Conservation (phyloP, 2,888 invertebrate species). For the Hydraecia micacea region DNA sequence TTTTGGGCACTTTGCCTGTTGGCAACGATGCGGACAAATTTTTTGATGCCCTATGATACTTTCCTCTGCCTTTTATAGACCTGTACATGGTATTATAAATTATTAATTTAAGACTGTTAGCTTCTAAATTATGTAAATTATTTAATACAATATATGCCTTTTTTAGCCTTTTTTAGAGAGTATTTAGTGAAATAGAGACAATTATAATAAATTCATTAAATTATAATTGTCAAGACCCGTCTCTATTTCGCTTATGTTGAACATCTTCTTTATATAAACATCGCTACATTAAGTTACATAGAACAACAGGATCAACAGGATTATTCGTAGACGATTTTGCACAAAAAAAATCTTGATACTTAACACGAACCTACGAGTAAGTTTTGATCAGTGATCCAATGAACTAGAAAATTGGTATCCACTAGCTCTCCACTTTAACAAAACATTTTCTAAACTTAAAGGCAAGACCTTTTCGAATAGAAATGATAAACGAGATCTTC, state of each 20-base stretch:
- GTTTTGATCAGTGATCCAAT: constrained; percentile 37
- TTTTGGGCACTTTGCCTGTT: background rate
- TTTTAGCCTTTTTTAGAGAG: background rate
- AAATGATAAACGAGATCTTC: constrained; percentile 28
- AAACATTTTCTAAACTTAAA: constrained; percentile 18
- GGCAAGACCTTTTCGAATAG: background rate
- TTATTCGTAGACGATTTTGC: background rate
- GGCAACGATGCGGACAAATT: background rate
- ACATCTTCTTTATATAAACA: too few relatives aligned
- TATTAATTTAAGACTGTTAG: background rate
- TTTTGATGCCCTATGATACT: background rate
- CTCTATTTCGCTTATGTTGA: too few relatives aligned
- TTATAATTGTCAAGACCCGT: too few relatives aligned
- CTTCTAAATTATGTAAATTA: background rate
- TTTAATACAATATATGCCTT: too few relatives aligned
- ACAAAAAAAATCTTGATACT: constrained; percentile 3
- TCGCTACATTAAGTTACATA: background rate
- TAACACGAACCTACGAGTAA: background rate
- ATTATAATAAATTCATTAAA: background rate
- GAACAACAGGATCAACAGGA: too few relatives aligned
- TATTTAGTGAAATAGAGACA: background rate
- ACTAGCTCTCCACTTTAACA: background rate
- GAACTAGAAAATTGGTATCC: constrained; percentile 48
- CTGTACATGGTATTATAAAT: background rate
- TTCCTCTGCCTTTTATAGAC: background rate